Percentiles rank a stretch among this genome's conserved stretches.
Evolutionary conservation across 2,113 vertebrate species (phyloP).

Genomic region (Bufo gargarizans): DNA sequence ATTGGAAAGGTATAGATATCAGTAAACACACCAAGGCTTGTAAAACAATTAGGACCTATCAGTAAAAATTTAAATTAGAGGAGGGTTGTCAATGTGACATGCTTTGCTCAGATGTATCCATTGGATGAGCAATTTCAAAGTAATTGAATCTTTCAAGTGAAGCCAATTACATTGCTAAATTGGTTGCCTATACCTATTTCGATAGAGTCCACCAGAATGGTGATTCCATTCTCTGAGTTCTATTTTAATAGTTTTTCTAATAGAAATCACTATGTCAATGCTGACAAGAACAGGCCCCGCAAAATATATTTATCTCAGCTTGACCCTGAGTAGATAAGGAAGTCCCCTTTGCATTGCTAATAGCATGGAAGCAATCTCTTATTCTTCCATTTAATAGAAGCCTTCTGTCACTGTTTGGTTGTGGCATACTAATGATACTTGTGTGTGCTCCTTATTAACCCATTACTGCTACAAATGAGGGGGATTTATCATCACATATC

Average conservation of each 20-base stretch:
- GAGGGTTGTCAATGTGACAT: not conserved
- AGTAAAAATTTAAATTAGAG: not conserved
- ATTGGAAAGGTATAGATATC: not conserved
- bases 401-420: not conserved
- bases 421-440: slow-evolving; percentile 2
- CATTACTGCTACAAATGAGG: not conserved
- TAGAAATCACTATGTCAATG: slow-evolving; percentile 1
- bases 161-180: slow-evolving; percentile 45
- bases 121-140: slow-evolving; percentile 26
- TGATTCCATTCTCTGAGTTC: slow-evolving; percentile 5
- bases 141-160: slow-evolving; percentile 50
- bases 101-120: slow-evolving; percentile 1
- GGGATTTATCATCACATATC: not conserved
- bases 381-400: slow-evolving; percentile 15
- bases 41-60: not conserved
- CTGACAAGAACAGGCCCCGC: slow-evolving; percentile 10
- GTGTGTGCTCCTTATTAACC: not conserved
- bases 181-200: slow-evolving; percentile 37
- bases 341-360: slow-evolving; percentile 6
- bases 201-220: not conserved
- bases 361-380: slow-evolving; percentile 8
- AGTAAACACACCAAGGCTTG: not conserved
- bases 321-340: slow-evolving; percentile 29
- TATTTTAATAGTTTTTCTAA: slow-evolving; percentile 35
- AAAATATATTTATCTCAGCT: slow-evolving; percentile 29